Conservation (phyloP, 1,140 invertebrate species). For the Drosophila pallidifrons region DNA sequence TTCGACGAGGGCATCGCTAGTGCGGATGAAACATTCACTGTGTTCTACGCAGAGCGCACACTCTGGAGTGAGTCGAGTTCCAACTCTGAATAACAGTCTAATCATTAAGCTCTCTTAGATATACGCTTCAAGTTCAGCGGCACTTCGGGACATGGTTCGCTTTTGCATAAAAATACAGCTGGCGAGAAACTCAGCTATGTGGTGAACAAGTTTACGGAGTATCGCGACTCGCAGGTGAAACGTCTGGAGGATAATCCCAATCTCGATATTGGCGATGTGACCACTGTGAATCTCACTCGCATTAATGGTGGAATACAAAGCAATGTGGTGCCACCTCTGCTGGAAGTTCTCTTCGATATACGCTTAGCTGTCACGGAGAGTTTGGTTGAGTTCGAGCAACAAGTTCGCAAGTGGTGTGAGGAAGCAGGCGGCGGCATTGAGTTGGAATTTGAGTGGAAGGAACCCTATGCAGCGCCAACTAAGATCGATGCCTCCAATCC, state of each 20-base stretch:
- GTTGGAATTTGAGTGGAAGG: slow-evolving; percentile 90
- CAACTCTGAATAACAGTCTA: background rate
- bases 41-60: slow-evolving; percentile 92
- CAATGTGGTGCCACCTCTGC: slow-evolving; percentile 95
- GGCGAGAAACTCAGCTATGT: slow-evolving; percentile 93
- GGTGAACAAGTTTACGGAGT: slow-evolving; percentile 91
- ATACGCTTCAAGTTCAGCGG: slow-evolving; percentile 86
- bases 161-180: slow-evolving; percentile 92
- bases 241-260: slow-evolving; percentile 88
- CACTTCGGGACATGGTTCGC: slow-evolving; percentile 95
- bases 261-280: slow-evolving; percentile 92
- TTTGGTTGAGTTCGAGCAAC: slow-evolving; percentile 90
- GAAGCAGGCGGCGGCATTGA: slow-evolving; percentile 93
- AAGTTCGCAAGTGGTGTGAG: slow-evolving; percentile 90
- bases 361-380: slow-evolving; percentile 90
- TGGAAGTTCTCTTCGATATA: slow-evolving; percentile 93
- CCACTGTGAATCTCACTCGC: slow-evolving; percentile 94
- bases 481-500: slow-evolving; percentile 89
- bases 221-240: slow-evolving; percentile 88
- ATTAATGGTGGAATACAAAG: slow-evolving; percentile 94
- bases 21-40: slow-evolving; percentile 87
- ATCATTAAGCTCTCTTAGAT: background rate
- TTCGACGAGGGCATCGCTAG: slow-evolving; percentile 94
- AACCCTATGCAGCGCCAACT: slow-evolving; percentile 88
- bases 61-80: slow-evolving; percentile 87